Base-by-base conservation (phyloP, 1,140 invertebrate species). In the Drosophila burlai region DNA sequence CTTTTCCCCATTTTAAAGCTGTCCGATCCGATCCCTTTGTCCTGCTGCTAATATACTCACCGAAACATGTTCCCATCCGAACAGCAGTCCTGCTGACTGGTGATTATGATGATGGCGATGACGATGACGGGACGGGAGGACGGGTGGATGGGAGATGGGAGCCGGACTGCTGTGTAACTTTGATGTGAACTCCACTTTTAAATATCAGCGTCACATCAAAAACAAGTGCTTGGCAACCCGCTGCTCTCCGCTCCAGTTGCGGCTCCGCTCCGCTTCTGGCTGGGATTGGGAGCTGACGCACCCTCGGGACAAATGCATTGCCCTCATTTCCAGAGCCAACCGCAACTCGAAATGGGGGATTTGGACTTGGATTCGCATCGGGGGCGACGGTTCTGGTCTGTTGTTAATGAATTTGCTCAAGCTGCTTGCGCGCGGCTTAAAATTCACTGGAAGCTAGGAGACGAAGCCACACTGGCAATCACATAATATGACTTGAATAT, bases 201-300 rank as follows among this genome's bases (percentile, higher is more conserved):
- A 90, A 87, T 87, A 87, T 89, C 83, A 87, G 81, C 84, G 81
- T 87, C 77, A 83, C 81, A 84, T 84, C 84, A 89, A 76, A 76
- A 86, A 82, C 76, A 80, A 86, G 83, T 68, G 71, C 66, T 58
- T 82, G 83, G 75, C 83, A 86, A 73, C 63, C 82, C 57, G 68
- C 74, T 58, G 64, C 62, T 82, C 58, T 43, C 15, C 54, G 36
- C 54, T 38, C 52, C 15, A 36, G 34, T 38, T 55, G 34, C 52
- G 13, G 38, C 34, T 60, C 38, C 54, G 31, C 21, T 46, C 29
- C 57, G 16, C 24, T 54, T 58, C 43, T 65, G 34, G 43, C 55
- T 76, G 21, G 73, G 62, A 45, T 45, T 83, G 49, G 49, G 38
- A 38, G 38, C 54, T 45, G 64, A 26, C 15, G 47, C 57, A 61